phyloP scores from a whole-genome alignment of 2,888 invertebrate species.

The Drosophila nr. perissopoda region DNA sequence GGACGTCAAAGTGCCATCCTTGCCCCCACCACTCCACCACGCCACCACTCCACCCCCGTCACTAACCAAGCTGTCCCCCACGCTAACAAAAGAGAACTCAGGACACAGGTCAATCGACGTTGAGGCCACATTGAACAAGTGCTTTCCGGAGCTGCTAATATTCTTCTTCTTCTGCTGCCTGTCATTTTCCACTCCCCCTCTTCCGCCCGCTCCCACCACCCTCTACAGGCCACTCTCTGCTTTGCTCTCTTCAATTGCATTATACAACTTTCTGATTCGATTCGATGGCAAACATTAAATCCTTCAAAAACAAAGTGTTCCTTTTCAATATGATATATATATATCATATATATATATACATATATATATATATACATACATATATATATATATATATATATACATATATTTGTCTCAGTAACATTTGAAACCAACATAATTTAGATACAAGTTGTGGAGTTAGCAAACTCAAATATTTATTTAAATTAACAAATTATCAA shows the following conservation, averaged over 20 bases:
- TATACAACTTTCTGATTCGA: slow-evolving; percentile 27
- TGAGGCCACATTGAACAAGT: slow-evolving; percentile 53
- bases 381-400: too few species aligned
- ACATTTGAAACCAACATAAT: too few species aligned
- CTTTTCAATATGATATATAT: neutral
- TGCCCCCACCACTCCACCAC: neutral
- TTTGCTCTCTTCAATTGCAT: slow-evolving; percentile 32
- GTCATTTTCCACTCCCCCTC: neutral
- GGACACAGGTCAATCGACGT: slow-evolving; percentile 30
- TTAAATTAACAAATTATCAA: too few species aligned
- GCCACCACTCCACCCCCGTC: slow-evolving; percentile 1
- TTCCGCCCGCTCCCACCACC: neutral
- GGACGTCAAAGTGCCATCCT: slow-evolving; percentile 26
- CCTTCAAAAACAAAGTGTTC: neutral
- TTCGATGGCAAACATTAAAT: neutral
- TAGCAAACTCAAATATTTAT: too few species aligned
- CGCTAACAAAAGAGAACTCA: neutral
- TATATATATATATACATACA: neutral
- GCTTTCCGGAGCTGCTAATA: slow-evolving; percentile 39
- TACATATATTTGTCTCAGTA: too few species aligned
- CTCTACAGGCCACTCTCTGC: neutral
- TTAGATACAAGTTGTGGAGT: too few species aligned
- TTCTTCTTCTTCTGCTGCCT: slow-evolving; percentile 14
- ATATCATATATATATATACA: neutral
- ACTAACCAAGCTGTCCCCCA: neutral